Evolutionary conservation across 2,113 vertebrate genomes (phyloP), one percentile per base, ranked within the genome.

Genomic region (Proterorhinus semilunaris): DNA sequence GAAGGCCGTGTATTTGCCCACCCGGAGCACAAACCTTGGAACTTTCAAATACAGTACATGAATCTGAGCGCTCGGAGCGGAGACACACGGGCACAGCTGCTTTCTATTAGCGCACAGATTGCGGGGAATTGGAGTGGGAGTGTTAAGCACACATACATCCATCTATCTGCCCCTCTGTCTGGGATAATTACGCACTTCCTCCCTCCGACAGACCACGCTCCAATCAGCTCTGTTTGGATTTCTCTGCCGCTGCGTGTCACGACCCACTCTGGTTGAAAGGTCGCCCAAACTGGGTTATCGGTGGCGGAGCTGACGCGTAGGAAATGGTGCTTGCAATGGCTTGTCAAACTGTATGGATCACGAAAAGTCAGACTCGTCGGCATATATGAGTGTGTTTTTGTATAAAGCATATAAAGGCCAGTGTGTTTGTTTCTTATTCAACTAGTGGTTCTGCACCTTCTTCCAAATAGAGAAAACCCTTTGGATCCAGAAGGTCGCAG

Each of bases 101-200:
- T 87, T 91, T 83, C 71, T 82, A 89, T 91, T 90, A 89, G 72
- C 80, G 76, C 80, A 69, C 80, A 83, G 76, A 87, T 88, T 86
- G 77, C 73, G 79, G 74, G 82, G 82, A 82, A 87, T 87, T 88
- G 85, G 82, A 87, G 87, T 79, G 84, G 87, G 85, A 87, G 83
- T 87, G 80, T 90, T 87, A 82, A 86, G 86, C 83, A 86, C 83
- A 87, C 82, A 86, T 81, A 85, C 84, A 84, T 88, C 75, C 84
- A 87, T 87, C 79, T 83, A 84, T 86, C 73, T 84, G 72, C 72
- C 69, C 79, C 82, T 83, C 81, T 81, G 80, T 82, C 85, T 68
- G 62, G 48, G 76, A 75, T 87, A 87, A 88, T 91, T 82, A 84
- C 83, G 81, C 80, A 88, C 80, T 88, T 89, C 87, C 85, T 87